phyloP scores from a whole-genome alignment of 2,888 invertebrate genomes.

The Lasioglossum morio region DNA sequence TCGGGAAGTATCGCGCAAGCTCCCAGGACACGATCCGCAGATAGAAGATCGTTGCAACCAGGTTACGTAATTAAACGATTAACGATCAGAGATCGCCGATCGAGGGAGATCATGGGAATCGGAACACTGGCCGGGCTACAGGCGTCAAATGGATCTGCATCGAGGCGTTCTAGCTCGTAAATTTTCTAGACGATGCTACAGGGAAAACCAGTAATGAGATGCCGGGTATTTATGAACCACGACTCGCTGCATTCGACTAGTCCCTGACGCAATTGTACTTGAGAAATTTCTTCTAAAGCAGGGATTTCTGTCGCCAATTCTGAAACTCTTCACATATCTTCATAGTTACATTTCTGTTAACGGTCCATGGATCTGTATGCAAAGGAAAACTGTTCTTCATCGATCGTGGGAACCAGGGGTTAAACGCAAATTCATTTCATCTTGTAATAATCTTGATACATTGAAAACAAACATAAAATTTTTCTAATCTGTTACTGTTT shows the following conservation, averaged over 20 bases:
- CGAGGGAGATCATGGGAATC: constrained; percentile 68
- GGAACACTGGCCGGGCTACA: constrained; percentile 57
- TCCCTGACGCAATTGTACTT: constrained; percentile 48
- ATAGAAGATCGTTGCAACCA: constrained; percentile 62
- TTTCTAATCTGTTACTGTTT: not conserved
- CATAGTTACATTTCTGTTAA: not conserved
- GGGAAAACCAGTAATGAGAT: constrained; percentile 68
- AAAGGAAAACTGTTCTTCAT: not conserved
- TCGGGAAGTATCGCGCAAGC: constrained; percentile 15
- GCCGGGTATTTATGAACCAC: constrained; percentile 58
- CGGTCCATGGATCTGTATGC: not conserved
- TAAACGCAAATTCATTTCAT: not conserved
- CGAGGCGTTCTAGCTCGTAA: constrained; percentile 62
- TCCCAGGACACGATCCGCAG: constrained; percentile 34
- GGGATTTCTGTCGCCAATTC: not conserved
- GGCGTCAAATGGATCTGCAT: constrained; percentile 63
- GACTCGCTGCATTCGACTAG: constrained; percentile 28
- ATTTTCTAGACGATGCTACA: constrained; percentile 59
- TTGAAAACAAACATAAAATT: not conserved
- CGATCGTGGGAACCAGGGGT: not conserved
- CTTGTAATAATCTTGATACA: not conserved
- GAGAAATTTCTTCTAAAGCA: not conserved
- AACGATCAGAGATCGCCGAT: constrained; percentile 66
- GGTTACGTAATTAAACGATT: constrained; percentile 72
- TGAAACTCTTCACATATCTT: not conserved